Conservation (phyloP, 2,113 vertebrate species). For the Aegithalos caudatus region DNA sequence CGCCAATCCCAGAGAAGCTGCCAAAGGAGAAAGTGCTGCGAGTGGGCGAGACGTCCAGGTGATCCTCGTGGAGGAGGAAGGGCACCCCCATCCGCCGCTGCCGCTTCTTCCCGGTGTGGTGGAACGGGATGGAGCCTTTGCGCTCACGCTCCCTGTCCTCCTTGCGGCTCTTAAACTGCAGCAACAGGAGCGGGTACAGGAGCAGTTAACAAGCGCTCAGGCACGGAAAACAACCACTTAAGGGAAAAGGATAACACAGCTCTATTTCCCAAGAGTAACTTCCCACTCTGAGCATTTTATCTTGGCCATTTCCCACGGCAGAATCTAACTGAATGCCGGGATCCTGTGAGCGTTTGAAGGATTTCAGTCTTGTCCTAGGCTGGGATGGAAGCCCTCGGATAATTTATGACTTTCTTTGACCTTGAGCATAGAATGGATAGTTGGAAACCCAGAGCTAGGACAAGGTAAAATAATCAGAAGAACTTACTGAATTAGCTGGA, state of each 20-base stretch:
- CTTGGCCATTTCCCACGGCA: background rate
- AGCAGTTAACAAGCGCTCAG: background rate
- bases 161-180: slow-evolving; percentile 92
- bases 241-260: background rate
- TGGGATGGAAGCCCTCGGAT: background rate
- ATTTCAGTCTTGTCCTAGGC: background rate
- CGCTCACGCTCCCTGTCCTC: slow-evolving; percentile 88
- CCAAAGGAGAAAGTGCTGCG: slow-evolving; percentile 97
- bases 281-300: background rate
- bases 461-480: background rate
- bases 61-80: slow-evolving; percentile 93
- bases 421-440: background rate
- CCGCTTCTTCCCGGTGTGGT: slow-evolving; percentile 91
- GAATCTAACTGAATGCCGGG: background rate
- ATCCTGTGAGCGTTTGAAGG: background rate
- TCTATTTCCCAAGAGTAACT: background rate
- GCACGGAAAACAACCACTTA: background rate
- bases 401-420: background rate
- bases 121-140: slow-evolving; percentile 96
- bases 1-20: slow-evolving; percentile 93
- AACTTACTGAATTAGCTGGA: background rate
- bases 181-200: background rate
- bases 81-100: slow-evolving; percentile 94
- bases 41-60: slow-evolving; percentile 94
- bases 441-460: background rate